Base-by-base conservation (phyloP, 1,140 invertebrate genomes). In the Paramacrobiotus metropolitanus region DNA sequence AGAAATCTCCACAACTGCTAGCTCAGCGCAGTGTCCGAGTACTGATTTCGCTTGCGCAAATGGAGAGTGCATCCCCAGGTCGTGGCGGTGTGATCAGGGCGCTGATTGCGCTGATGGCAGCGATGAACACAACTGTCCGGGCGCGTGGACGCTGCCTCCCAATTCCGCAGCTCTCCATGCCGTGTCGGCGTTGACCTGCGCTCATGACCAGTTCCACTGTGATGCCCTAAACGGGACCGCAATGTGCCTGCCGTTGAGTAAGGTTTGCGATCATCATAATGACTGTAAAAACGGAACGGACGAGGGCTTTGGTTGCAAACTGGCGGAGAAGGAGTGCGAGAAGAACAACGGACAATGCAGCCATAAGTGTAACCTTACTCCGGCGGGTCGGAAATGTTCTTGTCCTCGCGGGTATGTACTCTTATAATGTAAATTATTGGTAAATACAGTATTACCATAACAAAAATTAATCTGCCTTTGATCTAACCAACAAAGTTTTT, bases 31-130 rank as follows among this genome's bases (percentile, higher is more conserved):
- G n/a, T 40, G 34, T 40, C 34, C 34, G 34, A 40, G 34, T 9
- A 40, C 9, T 40, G 48, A 55, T 24, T 55, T 55, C 24, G 28
- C 48, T 24, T 64, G 63, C 44, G 44, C 24, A 20, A 64, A 64
- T 40, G 59, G 60, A 4, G 62, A 64, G 40, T 64, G 63, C 40
- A 48, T 64, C 28, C 55, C 30, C 18, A 2, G n/a, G 2, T 3
- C 15, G 1, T 21, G 60, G 29, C 31, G 45, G 20, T 64, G 63
- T 34, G 63, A 64, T 30, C n/a, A 59, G 2, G 31, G 21, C 2
- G 28, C 18, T 29, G 63, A 64, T 34, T 64, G 63, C 40, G 34
- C 44, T 48, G 63, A 64, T 40, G 40, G 44, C 9, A 30, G 55
- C 0, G 63, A 64, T 60, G 63, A 64, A 48, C 21, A 4, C 18